Conservation (phyloP, 2,113 vertebrate genomes). For the Dascyllus trimaculatus region DNA sequence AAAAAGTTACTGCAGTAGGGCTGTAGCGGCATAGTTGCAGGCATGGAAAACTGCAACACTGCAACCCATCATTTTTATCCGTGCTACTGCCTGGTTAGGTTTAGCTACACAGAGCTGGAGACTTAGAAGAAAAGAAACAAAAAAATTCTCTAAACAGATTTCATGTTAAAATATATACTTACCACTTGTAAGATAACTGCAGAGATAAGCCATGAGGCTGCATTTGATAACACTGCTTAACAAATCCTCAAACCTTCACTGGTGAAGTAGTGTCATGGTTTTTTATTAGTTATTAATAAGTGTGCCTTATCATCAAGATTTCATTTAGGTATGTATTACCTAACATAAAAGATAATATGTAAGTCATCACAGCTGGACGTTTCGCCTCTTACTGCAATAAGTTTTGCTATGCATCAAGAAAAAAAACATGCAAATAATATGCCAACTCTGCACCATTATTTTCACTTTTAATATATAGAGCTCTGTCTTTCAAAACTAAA, state of each 20-base stretch:
- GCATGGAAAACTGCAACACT: background rate
- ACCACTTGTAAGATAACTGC: too few relatives aligned
- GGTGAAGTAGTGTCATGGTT: too few relatives aligned
- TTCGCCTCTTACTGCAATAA: background rate
- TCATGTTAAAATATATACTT: too few relatives aligned
- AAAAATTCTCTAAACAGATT: too few relatives aligned
- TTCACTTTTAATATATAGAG: constrained; percentile 15
- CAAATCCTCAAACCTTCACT: background rate
- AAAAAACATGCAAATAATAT: background rate
- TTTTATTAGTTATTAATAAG: too few relatives aligned
- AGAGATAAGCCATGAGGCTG: too few relatives aligned
- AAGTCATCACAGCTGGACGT: too few relatives aligned
- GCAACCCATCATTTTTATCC: background rate
- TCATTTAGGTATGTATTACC: too few relatives aligned
- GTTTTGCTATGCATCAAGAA: background rate
- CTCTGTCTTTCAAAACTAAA: constrained; percentile 3
- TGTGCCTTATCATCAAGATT: too few relatives aligned
- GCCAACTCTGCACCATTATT: background rate
- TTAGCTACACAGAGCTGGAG: background rate
- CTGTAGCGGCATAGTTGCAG: background rate
- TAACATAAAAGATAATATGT: too few relatives aligned
- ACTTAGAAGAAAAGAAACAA: background rate
- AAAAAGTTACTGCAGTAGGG: too few relatives aligned
- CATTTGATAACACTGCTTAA: background rate
- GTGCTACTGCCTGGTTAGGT: background rate